Conservation (phyloP, 2,113 vertebrate genomes). For the Nymphicus hollandicus region DNA sequence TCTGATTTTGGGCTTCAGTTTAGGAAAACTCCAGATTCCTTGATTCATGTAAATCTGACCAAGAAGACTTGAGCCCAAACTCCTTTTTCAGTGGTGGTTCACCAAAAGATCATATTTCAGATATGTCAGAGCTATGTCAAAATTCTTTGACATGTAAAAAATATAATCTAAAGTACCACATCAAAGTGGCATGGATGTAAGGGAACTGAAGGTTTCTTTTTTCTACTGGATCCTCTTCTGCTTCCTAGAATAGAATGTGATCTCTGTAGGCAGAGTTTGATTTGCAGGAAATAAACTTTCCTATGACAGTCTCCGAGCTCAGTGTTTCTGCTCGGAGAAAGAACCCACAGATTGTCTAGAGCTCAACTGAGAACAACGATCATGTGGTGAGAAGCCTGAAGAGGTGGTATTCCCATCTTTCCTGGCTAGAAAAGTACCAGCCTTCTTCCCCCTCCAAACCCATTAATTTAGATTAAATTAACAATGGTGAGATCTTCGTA, state of each 20-base stretch:
- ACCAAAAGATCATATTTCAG: background rate
- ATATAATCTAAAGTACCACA: background rate
- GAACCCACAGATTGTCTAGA: background rate
- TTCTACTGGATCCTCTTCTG: background rate
- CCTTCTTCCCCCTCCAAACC: rapidly evolving
- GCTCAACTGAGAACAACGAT: background rate
- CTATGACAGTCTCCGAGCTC: background rate
- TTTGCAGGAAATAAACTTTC: background rate
- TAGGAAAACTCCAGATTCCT: background rate
- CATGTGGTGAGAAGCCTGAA: background rate
- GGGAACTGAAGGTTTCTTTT: background rate
- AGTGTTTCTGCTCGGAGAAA: background rate
- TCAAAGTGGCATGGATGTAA: background rate
- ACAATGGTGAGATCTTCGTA: background rate
- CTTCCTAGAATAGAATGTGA: background rate
- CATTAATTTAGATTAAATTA: background rate
- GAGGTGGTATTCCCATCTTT: background rate
- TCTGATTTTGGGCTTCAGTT: background rate
- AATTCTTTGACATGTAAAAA: background rate
- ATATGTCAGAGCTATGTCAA: background rate
- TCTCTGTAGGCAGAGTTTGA: background rate
- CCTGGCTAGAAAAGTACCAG: background rate
- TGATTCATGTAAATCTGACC: background rate
- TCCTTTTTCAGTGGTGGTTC: background rate
- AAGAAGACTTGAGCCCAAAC: background rate